Evolutionary conservation across 37 sponge, comb jelly and placozoan species (phyloP).

Genomic region (Agelas oroides): DNA sequence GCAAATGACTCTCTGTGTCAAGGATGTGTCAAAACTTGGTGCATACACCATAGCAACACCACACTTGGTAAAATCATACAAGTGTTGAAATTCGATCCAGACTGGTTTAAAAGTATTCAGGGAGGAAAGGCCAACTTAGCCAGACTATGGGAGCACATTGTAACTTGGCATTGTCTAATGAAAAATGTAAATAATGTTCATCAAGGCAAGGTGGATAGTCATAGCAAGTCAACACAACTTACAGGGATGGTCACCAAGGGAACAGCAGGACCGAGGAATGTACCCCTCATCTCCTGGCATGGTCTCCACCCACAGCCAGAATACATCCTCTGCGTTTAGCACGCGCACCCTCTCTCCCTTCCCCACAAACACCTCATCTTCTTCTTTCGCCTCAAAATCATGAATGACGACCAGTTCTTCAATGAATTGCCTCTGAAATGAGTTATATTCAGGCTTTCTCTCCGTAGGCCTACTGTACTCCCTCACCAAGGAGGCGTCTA

Average conservation of each 20-base stretch:
- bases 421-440: slow-evolving; percentile 52
- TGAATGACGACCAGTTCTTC: slow-evolving; percentile 88
- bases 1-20: too few species aligned
- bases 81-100: background rate
- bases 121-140: background rate
- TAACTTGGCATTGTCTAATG: too few species aligned
- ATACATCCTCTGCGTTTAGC: slow-evolving; percentile 79
- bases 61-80: background rate
- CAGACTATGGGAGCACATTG: background rate
- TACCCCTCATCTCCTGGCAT: slow-evolving; percentile 74
- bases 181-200: too few species aligned
- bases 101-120: background rate
- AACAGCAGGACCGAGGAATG: slow-evolving; percentile 73
- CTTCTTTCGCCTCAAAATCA: slow-evolving; percentile 77
- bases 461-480: slow-evolving; percentile 26
- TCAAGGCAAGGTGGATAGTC: too few species aligned
- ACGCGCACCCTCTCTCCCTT: slow-evolving; percentile 82
- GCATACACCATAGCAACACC: too few species aligned
- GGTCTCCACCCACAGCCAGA: slow-evolving; percentile 84
- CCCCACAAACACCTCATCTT: slow-evolving; percentile 73
- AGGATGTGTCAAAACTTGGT: too few species aligned
- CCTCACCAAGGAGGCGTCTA: slow-evolving; percentile 10
- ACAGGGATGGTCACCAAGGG: slow-evolving; percentile 83
- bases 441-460: slow-evolving; percentile 50
- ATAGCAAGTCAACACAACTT: slow-evolving; percentile 12